phyloP scores from a whole-genome alignment of 2,113 vertebrate species.

The Bubalus kerabau region DNA sequence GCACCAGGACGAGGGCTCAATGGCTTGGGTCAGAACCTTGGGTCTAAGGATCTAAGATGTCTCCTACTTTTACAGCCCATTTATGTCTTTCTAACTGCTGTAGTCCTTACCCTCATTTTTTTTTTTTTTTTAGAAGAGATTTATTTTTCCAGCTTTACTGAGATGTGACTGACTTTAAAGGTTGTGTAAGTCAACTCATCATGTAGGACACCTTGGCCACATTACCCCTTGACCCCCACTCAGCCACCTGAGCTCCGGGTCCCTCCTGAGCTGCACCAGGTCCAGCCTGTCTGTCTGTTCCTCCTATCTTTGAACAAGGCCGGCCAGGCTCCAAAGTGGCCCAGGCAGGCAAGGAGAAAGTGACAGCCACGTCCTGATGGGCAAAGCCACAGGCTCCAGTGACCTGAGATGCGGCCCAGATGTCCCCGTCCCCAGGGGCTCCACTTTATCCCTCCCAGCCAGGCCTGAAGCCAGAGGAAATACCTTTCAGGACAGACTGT shows the following conservation, averaged over 20 bases:
- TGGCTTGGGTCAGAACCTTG: background rate
- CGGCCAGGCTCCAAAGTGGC: background rate
- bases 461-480: slow-evolving; percentile 16
- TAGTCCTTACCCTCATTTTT: background rate
- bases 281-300: background rate
- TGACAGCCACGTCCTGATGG: background rate
- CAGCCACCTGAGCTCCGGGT: background rate
- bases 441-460: background rate
- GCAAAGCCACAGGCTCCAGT: background rate
- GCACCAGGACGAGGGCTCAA: background rate
- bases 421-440: background rate
- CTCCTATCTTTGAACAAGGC: background rate
- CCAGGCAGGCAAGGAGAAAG: background rate
- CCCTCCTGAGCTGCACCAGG: background rate
- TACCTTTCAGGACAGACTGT: slow-evolving; percentile 46
- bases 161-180: background rate
- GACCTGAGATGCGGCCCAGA: background rate
- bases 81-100: background rate
- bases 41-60: background rate
- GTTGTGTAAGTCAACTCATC: background rate
- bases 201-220: background rate
- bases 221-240: background rate
- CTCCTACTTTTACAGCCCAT: background rate
- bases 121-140: background rate
- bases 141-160: background rate